These are phyloP conservation scores for Thalassaphorura encarpata DNA, from an alignment of 1,140 invertebrate species.

Conservation along the genomic window DNA sequence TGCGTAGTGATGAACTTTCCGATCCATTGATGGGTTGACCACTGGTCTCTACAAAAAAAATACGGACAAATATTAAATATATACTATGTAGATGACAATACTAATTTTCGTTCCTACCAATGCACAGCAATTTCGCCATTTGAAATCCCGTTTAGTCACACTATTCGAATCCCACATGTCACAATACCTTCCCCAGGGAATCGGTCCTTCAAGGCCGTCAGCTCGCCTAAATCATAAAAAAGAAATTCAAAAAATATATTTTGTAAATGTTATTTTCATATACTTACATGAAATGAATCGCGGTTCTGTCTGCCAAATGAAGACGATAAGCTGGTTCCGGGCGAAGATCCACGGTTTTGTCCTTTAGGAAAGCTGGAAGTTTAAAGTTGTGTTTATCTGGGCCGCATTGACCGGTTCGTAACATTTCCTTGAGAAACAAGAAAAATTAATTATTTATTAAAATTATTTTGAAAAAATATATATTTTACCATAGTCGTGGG, in stretches of 20 bases:
- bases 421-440: slow-evolving; percentile 17
- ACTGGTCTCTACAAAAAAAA: background rate
- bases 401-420: slow-evolving; percentile 27
- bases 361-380: slow-evolving; percentile 6
- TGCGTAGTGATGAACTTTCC: slow-evolving; percentile 15
- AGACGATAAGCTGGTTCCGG: slow-evolving; percentile 24
- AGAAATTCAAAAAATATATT: background rate
- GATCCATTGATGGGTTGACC: background rate
- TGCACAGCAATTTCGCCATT: slow-evolving; percentile 18
- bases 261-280: background rate
- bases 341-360: slow-evolving; percentile 8
- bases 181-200: slow-evolving; percentile 21
- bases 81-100: background rate
- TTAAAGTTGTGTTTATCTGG: slow-evolving; percentile 1
- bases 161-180: slow-evolving; percentile 27
- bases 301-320: slow-evolving; percentile 23
- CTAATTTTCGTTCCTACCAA: slow-evolving; percentile 9
- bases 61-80: background rate
- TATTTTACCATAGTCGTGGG: slow-evolving; percentile 19
- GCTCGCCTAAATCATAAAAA: slow-evolving; percentile 11
- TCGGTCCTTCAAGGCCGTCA: slow-evolving; percentile 24
- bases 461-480: too few relatives aligned
- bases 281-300: slow-evolving; percentile 21
- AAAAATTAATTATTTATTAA: background rate
- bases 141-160: slow-evolving; percentile 23